These are phyloP conservation scores for Leptinotarsa lineolata DNA, from an alignment of 1,140 invertebrate genomes.

Conservation along the genomic window DNA sequence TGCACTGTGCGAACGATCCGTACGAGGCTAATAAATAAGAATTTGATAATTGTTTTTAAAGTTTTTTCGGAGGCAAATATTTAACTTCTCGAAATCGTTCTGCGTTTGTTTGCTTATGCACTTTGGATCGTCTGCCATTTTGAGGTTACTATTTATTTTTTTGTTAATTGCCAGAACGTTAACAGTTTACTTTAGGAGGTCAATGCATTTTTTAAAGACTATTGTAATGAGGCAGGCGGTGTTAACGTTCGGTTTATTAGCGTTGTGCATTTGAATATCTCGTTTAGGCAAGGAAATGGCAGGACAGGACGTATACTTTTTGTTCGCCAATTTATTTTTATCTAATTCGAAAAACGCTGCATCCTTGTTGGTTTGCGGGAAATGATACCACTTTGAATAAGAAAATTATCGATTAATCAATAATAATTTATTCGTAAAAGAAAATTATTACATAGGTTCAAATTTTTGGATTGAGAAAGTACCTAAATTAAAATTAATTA, in stretches of 20 bases:
- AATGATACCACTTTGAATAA: too few relatives aligned
- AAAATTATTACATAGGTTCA: too few relatives aligned
- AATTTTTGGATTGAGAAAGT: too few relatives aligned
- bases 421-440: too few relatives aligned
- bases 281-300: background rate
- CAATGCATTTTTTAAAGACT: slow-evolving; percentile 26
- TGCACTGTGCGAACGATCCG: slow-evolving; percentile 19
- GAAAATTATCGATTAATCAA: too few relatives aligned
- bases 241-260: background rate
- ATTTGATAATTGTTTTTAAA: slow-evolving; percentile 28
- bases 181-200: slow-evolving; percentile 27
- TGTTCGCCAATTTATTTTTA: too few relatives aligned
- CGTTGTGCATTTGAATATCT: slow-evolving; percentile 5
- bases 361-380: too few relatives aligned
- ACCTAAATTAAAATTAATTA: too few relatives aligned
- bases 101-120: slow-evolving; percentile 23
- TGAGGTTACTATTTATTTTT: slow-evolving; percentile 24
- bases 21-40: slow-evolving; percentile 23
- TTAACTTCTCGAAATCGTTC: slow-evolving; percentile 23
- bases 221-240: slow-evolving; percentile 19
- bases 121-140: slow-evolving; percentile 22
- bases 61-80: slow-evolving; percentile 21
- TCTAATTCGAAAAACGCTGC: too few relatives aligned
- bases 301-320: background rate
- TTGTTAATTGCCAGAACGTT: slow-evolving; percentile 19